phyloP scores from a whole-genome alignment of 2,113 vertebrate genomes.

The Crotalus horridus region DNA sequence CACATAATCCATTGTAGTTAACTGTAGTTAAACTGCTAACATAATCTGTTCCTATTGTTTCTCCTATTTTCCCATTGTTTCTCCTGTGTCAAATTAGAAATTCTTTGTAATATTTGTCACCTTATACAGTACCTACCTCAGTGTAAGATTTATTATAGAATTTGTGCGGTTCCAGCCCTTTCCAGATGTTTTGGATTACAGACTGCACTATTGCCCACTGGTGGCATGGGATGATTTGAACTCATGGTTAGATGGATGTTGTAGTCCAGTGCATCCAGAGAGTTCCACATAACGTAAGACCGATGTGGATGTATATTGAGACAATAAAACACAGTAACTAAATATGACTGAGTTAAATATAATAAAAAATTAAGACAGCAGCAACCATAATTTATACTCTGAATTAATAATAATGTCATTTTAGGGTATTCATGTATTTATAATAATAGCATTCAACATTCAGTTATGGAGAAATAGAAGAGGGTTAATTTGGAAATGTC shows the following conservation, averaged over 20 bases:
- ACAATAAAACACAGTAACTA: background rate
- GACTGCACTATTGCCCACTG: background rate
- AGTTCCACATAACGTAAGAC: background rate
- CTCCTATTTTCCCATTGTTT: background rate
- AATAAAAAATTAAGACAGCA: background rate
- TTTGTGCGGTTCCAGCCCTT: background rate
- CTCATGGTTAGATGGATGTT: background rate
- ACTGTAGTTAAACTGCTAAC: background rate
- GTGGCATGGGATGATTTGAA: background rate
- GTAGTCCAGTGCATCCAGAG: background rate
- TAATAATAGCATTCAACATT: background rate
- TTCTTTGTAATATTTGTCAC: background rate
- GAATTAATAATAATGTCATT: background rate
- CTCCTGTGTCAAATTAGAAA: background rate
- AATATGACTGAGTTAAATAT: background rate
- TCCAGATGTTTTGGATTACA: background rate
- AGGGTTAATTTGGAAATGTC: background rate
- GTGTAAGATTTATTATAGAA: background rate
- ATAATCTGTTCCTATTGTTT: background rate
- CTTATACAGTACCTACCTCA: background rate
- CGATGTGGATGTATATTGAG: background rate
- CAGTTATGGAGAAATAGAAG: background rate
- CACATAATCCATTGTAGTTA: background rate
- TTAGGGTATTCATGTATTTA: background rate
- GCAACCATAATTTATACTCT: background rate